Evolutionary conservation across 2,797 vertebrate genomes (phyloP).

Genomic region (Aphelocoma californica): DNA sequence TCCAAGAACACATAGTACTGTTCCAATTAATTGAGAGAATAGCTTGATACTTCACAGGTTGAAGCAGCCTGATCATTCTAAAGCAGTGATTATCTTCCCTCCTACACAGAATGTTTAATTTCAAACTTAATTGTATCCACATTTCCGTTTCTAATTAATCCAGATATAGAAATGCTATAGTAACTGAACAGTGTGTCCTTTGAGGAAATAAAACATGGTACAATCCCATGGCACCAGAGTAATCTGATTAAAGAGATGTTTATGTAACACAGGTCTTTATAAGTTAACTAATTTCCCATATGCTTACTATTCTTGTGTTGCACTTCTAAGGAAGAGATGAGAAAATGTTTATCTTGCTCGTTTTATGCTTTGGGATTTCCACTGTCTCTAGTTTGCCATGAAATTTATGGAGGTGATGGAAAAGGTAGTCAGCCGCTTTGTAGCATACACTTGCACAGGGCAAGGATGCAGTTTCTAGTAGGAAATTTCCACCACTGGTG

Average conservation of each 20-base stretch:
- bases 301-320: constrained; percentile 7
- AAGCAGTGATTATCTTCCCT: constrained; percentile 72
- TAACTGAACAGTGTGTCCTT: constrained; percentile 70
- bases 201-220: constrained; percentile 54
- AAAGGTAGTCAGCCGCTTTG: not conserved
- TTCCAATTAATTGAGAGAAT: constrained; percentile 64
- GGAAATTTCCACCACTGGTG: not conserved
- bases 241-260: constrained; percentile 60
- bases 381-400: not conserved
- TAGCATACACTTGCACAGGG: not conserved
- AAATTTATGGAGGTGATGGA: not conserved
- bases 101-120: constrained; percentile 72
- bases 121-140: constrained; percentile 72
- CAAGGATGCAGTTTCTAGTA: not conserved
- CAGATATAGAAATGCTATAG: constrained; percentile 72
- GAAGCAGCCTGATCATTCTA: constrained; percentile 67
- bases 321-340: constrained; percentile 25
- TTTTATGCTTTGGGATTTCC: constrained; percentile 26
- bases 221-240: constrained; percentile 35
- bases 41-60: constrained; percentile 65
- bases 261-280: constrained; percentile 37
- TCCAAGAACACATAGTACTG: constrained; percentile 56
- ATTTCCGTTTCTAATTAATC: constrained; percentile 78
- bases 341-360: not conserved
- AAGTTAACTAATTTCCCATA: constrained; percentile 38